phyloP scores from a whole-genome alignment of 2,888 invertebrate genomes.

The Eustalomyia histrio region DNA sequence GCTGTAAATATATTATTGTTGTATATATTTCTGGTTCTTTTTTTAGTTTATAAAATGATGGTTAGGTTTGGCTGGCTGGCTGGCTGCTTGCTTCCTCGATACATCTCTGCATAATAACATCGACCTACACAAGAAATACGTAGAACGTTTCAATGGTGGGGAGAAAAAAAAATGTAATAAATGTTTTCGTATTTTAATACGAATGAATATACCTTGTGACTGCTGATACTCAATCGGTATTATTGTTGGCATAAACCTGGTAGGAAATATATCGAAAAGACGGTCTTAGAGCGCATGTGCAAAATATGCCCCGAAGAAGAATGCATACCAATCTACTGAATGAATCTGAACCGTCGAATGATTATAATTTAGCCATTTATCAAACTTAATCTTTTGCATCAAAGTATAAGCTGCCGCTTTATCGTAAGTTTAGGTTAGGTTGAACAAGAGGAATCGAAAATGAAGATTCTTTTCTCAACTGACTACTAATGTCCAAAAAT shows the following conservation, averaged over 20 bases:
- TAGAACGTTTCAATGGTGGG: slow-evolving; percentile 37
- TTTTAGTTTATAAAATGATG: slow-evolving; percentile 21
- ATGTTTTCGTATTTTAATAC: slow-evolving; percentile 27
- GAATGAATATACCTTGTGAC: slow-evolving; percentile 3
- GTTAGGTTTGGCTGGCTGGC: slow-evolving; percentile 26
- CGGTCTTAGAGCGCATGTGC: too few species aligned
- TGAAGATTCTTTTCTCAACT: too few species aligned
- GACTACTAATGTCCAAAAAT: too few species aligned
- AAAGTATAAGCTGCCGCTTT: too few species aligned
- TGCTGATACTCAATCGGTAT: slow-evolving; percentile 1
- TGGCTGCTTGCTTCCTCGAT: slow-evolving; percentile 37
- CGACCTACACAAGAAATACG: slow-evolving; percentile 54
- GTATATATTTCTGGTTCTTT: slow-evolving; percentile 29
- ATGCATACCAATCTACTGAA: too few species aligned
- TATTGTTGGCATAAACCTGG: slow-evolving; percentile 7
- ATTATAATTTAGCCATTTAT: too few species aligned
- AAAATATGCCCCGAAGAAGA: too few species aligned
- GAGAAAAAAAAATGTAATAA: slow-evolving; percentile 52
- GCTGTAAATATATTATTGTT: slow-evolving; percentile 12
- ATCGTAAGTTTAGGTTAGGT: too few species aligned
- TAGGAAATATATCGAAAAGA: slow-evolving; percentile 31
- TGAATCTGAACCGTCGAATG: too few species aligned
- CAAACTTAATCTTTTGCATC: too few species aligned
- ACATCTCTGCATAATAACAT: slow-evolving; percentile 42
- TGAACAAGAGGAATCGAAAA: too few species aligned